phyloP scores from a whole-genome alignment of 2,113 vertebrate species.

The Capra hircus region DNA sequence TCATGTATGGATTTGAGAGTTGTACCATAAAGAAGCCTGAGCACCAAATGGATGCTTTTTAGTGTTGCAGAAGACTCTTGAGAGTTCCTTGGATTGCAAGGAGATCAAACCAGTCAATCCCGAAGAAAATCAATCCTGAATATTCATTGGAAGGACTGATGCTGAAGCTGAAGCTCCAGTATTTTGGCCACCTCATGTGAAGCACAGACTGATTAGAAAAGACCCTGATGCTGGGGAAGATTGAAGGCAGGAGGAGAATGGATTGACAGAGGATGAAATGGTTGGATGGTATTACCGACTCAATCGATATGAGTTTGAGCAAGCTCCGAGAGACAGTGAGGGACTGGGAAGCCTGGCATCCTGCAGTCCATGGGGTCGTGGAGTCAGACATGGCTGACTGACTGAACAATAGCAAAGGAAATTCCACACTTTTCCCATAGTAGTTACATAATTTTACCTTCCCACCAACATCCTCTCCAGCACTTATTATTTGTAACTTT shows the following conservation, averaged over 20 bases:
- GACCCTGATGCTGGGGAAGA: neutral
- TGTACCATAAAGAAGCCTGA: neutral
- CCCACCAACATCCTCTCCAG: neutral
- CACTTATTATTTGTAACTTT: neutral
- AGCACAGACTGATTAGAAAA: neutral
- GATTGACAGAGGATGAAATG: neutral
- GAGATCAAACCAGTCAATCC: neutral
- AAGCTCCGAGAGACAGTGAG: neutral
- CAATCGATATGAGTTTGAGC: neutral
- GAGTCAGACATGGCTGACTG: neutral
- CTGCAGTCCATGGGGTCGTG: fast-evolving
- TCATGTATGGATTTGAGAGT: neutral
- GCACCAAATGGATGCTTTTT: neutral
- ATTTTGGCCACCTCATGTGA: neutral
- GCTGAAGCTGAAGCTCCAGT: neutral
- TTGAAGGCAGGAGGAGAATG: neutral
- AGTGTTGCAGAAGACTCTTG: neutral
- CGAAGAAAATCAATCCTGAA: neutral
- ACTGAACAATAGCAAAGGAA: neutral
- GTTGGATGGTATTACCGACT: fast-evolving
- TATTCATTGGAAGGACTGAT: neutral
- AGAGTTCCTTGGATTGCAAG: neutral
- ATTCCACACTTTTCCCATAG: neutral
- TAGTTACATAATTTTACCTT: neutral
- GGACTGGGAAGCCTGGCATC: neutral